These are phyloP conservation scores for Acrobasis consociella DNA, from an alignment of 2,888 invertebrate species.

Conservation along the genomic window DNA sequence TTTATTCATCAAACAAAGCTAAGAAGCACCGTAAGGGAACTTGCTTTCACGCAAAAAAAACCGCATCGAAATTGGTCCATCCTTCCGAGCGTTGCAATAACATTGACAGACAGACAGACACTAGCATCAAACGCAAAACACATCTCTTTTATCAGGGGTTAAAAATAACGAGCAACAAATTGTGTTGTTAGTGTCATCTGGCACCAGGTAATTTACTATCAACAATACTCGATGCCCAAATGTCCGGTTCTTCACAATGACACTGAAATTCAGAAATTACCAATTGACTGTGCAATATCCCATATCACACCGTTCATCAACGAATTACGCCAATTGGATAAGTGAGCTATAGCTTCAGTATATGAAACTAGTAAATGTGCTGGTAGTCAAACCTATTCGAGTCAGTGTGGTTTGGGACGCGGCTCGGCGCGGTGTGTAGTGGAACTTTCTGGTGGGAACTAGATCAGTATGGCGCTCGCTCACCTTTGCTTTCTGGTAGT, in stretches of 20 bases:
- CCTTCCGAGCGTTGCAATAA: no score
- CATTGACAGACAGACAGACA: no score
- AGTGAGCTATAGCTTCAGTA: conserved; percentile 39
- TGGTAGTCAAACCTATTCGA: neutral
- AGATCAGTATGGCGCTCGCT: conserved; percentile 12
- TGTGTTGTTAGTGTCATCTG: neutral
- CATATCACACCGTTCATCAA: conserved; percentile 57
- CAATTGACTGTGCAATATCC: conserved; percentile 19
- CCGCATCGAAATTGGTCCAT: no score
- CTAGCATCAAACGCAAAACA: no score
- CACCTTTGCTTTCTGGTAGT: conserved; percentile 20
- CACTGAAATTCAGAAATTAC: conserved; percentile 16
- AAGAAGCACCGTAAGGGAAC: no score
- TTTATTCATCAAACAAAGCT: no score
- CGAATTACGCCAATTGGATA: conserved; percentile 72
- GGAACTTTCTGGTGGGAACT: neutral
- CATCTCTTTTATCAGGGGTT: no score
- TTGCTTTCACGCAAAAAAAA: no score
- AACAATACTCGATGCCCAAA: neutral
- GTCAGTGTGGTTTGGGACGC: neutral
- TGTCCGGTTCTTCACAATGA: conserved; percentile 12
- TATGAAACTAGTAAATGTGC: conserved; percentile 8
- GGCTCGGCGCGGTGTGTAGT: conserved; percentile 7
- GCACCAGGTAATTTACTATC: neutral
- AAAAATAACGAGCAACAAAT: no score